Evolutionary conservation across 2,888 invertebrate species (phyloP).

Genomic region (Myopa tessellatipennis): DNA sequence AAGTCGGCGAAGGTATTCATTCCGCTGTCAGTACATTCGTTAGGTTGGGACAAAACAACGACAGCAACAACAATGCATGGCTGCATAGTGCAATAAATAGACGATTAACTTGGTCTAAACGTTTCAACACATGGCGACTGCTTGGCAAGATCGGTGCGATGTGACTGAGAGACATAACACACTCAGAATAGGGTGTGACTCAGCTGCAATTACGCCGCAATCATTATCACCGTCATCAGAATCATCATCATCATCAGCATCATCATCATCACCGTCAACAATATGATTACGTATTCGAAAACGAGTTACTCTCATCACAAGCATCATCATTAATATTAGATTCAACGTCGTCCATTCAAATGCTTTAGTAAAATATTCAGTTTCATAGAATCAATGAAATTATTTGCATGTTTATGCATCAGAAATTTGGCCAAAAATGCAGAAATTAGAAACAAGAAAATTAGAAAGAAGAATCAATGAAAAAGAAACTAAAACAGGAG

Average conservation of each 20-base stretch:
- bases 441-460: too few relatives aligned
- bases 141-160: neutral
- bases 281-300: neutral
- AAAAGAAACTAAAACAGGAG: too few relatives aligned
- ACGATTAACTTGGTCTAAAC: conserved; percentile 29
- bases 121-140: conserved; percentile 9
- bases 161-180: neutral
- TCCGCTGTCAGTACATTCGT: conserved; percentile 1
- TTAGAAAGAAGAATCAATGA: too few relatives aligned
- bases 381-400: too few relatives aligned
- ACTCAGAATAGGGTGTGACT: neutral
- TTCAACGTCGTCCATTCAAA: too few relatives aligned
- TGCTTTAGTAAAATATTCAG: too few relatives aligned
- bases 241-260: neutral
- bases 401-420: too few relatives aligned
- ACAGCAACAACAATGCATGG: conserved; percentile 23
- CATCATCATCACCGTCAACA: neutral
- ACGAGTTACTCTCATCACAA: neutral
- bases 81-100: conserved; percentile 24
- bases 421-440: too few relatives aligned
- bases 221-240: neutral
- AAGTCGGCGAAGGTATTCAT: conserved; percentile 17
- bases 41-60: neutral
- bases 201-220: neutral
- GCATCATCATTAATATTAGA: neutral